A percentile compares a stretch with the other conserved stretches of the same genome.
These are phyloP conservation scores for human DNA, from an alignment of 2,113 vertebrate species.

Conservation along the genomic window DNA sequence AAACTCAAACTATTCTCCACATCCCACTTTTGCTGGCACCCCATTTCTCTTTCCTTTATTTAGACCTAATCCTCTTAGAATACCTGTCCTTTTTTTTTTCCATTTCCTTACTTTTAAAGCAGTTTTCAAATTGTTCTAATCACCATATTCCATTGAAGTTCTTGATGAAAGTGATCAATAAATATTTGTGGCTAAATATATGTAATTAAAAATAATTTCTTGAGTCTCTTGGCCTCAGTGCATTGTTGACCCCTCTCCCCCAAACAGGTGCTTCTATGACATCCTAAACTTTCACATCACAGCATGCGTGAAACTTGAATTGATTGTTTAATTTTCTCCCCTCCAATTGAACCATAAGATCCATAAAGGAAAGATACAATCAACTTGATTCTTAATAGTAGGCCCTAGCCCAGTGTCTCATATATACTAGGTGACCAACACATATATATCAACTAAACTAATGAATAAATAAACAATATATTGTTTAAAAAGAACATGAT, in stretches of 20 bases:
- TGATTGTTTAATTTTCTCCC: neutral
- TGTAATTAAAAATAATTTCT: neutral
- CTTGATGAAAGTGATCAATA: neutral
- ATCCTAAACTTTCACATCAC: neutral
- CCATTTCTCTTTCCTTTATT: neutral
- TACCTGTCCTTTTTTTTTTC: neutral
- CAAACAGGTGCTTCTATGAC: neutral
- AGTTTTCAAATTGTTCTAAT: neutral
- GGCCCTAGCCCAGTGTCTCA: neutral
- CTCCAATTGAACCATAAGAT: neutral
- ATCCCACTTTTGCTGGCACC: neutral
- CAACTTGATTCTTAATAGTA: neutral
- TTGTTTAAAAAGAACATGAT: neutral
- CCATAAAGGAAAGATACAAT: neutral
- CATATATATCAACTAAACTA: neutral
- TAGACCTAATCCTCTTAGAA: neutral
- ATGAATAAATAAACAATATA: neutral
- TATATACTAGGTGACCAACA: neutral
- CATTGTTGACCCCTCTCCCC: fast-evolving
- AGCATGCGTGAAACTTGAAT: neutral
- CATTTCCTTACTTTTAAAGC: neutral
- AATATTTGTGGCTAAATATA: neutral
- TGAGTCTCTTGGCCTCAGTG: neutral
- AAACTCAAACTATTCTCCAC: neutral
- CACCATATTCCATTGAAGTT: neutral